phyloP scores from a whole-genome alignment of 2,888 invertebrate genomes.

The Sicus ferrugineus region DNA sequence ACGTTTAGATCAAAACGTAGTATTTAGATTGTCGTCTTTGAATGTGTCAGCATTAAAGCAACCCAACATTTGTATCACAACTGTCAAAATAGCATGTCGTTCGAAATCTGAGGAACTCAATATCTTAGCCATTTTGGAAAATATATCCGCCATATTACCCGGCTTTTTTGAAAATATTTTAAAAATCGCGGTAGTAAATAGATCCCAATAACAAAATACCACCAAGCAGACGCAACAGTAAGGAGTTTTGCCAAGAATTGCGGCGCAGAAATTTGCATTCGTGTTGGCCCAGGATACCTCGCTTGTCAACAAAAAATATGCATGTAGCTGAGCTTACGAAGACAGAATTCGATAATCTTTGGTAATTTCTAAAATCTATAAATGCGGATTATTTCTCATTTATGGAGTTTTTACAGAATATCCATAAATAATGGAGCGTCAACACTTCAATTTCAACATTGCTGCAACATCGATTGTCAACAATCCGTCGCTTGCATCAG shows the following conservation, averaged over 20 bases:
- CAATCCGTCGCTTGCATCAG: slow-evolving; percentile 56
- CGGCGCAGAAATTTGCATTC: slow-evolving; percentile 14
- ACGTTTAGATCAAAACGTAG: too few relatives aligned
- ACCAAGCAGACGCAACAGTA: slow-evolving; percentile 14
- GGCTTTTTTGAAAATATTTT: slow-evolving; percentile 63
- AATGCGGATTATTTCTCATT: background rate
- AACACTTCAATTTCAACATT: slow-evolving; percentile 47
- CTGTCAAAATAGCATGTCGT: too few relatives aligned
- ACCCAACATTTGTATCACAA: too few relatives aligned
- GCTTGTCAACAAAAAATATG: slow-evolving; percentile 30
- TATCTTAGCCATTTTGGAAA: slow-evolving; percentile 56
- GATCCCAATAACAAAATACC: slow-evolving; percentile 34
- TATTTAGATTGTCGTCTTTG: too few relatives aligned
- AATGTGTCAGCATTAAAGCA: too few relatives aligned
- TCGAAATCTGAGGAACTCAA: slow-evolving; percentile 23
- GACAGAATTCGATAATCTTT: background rate
- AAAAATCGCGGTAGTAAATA: slow-evolving; percentile 47
- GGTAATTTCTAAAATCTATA: slow-evolving; percentile 8
- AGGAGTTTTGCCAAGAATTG: slow-evolving; percentile 27
- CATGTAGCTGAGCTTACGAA: slow-evolving; percentile 3
- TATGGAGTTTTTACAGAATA: background rate
- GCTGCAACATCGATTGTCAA: slow-evolving; percentile 53
- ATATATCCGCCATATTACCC: slow-evolving; percentile 63
- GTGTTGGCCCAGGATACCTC: slow-evolving; percentile 18
- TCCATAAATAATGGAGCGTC: slow-evolving; percentile 48